Evolutionary conservation across 2,888 invertebrate species (phyloP).

Genomic region (Euclidia mi): DNA sequence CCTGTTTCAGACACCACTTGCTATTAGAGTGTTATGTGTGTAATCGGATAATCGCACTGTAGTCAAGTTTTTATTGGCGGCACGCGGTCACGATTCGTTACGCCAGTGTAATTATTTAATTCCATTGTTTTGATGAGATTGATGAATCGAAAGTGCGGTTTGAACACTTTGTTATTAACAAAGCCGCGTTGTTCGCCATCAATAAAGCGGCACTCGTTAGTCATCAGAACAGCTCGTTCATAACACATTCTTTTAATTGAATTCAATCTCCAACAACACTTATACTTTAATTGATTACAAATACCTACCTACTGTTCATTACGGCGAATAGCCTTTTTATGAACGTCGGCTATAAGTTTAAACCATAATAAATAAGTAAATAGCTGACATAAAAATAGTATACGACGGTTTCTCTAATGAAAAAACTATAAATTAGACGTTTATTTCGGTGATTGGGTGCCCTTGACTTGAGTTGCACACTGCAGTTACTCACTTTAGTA

Average conservation of each 20-base stretch:
- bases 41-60: constrained; percentile 73
- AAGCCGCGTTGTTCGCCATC: constrained; percentile 66
- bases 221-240: constrained; percentile 49
- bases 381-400: constrained; percentile 3
- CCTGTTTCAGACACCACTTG: constrained; percentile 65
- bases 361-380: constrained; percentile 9
- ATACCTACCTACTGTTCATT: constrained; percentile 29
- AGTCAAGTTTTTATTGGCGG: constrained; percentile 62
- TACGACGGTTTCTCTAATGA: background rate
- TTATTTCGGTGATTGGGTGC: background rate
- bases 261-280: constrained; percentile 46
- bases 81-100: constrained; percentile 75
- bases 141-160: constrained; percentile 75
- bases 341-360: constrained; percentile 5
- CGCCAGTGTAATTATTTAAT: constrained; percentile 71
- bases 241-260: constrained; percentile 46
- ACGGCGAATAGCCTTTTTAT: constrained; percentile 14
- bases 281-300: constrained; percentile 45
- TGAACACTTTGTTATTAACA: constrained; percentile 70
- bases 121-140: constrained; percentile 81
- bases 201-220: constrained; percentile 64
- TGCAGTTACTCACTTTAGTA: no score
- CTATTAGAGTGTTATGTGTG: constrained; percentile 76
- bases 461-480: no score
- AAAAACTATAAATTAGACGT: constrained; percentile 4